Conservation (phyloP, 2,113 vertebrate species). For the Passer montanus region DNA sequence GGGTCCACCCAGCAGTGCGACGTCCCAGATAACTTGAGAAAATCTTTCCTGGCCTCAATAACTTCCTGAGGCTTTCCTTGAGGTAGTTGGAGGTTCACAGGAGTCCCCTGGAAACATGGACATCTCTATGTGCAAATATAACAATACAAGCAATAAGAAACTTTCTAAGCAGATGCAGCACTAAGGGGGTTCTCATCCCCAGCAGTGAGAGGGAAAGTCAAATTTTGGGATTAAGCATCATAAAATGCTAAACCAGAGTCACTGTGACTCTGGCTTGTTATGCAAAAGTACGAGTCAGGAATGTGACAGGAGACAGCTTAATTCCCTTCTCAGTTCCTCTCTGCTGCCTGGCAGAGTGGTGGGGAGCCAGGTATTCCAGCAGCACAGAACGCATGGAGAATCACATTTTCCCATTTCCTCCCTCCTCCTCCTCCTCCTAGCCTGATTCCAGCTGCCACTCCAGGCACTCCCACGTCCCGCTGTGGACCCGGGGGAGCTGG, state of each 20-base stretch:
- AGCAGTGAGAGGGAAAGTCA: neutral
- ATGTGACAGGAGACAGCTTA: neutral
- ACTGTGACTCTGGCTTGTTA: neutral
- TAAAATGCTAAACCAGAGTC: neutral
- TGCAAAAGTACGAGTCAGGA: neutral
- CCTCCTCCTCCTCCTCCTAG: neutral
- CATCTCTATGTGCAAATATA: neutral
- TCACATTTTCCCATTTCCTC: neutral
- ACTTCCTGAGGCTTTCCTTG: neutral
- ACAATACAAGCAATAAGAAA: too few relatives aligned
- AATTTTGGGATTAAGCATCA: neutral
- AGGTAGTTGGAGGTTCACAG: neutral
- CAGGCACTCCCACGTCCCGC: neutral
- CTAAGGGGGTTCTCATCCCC: neutral
- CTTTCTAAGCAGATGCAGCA: neutral
- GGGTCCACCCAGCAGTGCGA: neutral
- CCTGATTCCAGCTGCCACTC: neutral
- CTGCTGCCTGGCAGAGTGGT: neutral
- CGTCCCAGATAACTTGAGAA: neutral
- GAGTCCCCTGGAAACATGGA: neutral
- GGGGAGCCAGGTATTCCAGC: neutral
- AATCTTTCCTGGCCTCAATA: neutral
- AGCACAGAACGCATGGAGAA: neutral
- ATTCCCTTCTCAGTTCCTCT: neutral
- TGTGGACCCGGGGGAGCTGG: neutral